These are phyloP conservation scores for Hippolais icterina DNA, from an alignment of 2,113 vertebrate genomes.

Conservation along the genomic window DNA sequence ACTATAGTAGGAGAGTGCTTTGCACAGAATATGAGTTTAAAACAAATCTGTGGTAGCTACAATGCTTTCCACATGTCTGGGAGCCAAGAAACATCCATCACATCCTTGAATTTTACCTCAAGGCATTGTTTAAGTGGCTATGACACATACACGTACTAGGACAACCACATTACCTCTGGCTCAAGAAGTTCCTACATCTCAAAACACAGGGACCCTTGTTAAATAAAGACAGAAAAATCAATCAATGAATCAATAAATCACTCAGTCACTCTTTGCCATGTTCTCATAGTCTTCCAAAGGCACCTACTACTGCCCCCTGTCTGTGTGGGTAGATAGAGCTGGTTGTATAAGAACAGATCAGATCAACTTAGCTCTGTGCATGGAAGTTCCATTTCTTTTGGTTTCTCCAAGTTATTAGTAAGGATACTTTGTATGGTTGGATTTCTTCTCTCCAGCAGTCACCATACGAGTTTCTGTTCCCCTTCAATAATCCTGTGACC, in stretches of 20 bases:
- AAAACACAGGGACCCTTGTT: not conserved
- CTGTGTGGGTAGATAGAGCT: not conserved
- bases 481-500: not conserved
- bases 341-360: not conserved
- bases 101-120: not conserved
- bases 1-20: not conserved
- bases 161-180: not conserved
- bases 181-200: not conserved
- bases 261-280: not conserved
- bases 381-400: not conserved
- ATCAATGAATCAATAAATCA: not conserved
- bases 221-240: not conserved
- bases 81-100: not conserved
- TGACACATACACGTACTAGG: not conserved
- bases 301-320: not conserved
- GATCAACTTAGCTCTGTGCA: not conserved
- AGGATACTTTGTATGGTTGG: not conserved
- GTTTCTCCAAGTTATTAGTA: not conserved
- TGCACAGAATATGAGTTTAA: not conserved
- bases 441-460: not conserved
- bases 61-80: not conserved
- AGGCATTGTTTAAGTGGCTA: not conserved
- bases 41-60: not conserved
- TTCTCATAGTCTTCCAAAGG: not conserved
- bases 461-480: not conserved